Percentiles rank a stretch among this genome's conserved stretches.
These are phyloP conservation scores for Ypsolopha sequella DNA, from an alignment of 2,888 invertebrate genomes.

Conservation along the genomic window DNA sequence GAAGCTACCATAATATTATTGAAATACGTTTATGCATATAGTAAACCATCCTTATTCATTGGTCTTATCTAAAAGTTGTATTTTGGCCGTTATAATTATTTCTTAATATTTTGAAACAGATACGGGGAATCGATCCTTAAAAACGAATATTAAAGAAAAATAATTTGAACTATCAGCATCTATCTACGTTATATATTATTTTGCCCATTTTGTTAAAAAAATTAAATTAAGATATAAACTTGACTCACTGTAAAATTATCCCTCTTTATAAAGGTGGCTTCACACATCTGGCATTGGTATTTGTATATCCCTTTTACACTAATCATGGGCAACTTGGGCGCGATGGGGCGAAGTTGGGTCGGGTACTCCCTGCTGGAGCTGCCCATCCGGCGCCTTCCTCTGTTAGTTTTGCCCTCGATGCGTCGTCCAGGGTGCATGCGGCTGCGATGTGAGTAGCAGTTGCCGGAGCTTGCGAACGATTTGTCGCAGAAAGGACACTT, in stretches of 20 bases:
- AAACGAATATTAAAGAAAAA: no score
- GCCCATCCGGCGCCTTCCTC: neutral
- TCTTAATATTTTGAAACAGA: no score
- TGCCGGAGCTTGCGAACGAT: conserved; percentile 79
- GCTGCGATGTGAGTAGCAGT: conserved; percentile 80
- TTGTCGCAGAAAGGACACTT: conserved; percentile 81
- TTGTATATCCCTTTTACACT: conserved; percentile 30
- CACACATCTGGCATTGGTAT: conserved; percentile 41
- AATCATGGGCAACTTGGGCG: conserved; percentile 12
- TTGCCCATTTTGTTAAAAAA: no score
- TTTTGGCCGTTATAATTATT: no score
- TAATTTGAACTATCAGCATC: no score
- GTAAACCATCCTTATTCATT: no score
- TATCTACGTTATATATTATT: no score
- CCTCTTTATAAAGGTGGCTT: conserved; percentile 40
- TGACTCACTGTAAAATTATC: conserved; percentile 48
- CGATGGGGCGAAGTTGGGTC: conserved; percentile 8
- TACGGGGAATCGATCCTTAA: no score
- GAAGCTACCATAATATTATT: no score
- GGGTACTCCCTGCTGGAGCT: conserved; percentile 5
- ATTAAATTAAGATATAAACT: no score
- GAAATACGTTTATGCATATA: no score
- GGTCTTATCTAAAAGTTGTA: no score
- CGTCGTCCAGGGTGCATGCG: conserved; percentile 76
- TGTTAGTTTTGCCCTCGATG: conserved; percentile 14